Evolutionary conservation across 2,888 invertebrate species (phyloP).

Genomic region (Macrosiphum euphorbiae): DNA sequence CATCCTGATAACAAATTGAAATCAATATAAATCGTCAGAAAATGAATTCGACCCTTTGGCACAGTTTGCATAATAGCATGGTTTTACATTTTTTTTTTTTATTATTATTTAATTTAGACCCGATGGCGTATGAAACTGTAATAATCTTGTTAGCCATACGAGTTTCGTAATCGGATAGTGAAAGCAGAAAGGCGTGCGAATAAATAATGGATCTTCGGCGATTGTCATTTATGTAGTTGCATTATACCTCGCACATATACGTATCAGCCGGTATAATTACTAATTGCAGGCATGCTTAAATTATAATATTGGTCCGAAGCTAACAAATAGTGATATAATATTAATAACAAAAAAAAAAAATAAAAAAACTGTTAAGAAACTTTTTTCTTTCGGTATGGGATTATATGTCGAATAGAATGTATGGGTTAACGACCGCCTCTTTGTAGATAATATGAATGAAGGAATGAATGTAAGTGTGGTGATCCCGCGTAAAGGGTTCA

Average conservation of each 20-base stretch:
- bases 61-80: neutral
- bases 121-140: neutral
- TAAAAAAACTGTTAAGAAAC: neutral
- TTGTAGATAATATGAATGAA: neutral
- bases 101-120: neutral
- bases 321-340: neutral
- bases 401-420: slow-evolving; percentile 5
- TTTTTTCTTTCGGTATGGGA: neutral
- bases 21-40: neutral
- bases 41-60: neutral
- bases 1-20: neutral
- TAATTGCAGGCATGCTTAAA: neutral
- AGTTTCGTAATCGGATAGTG: neutral
- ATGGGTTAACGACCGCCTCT: neutral
- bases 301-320: neutral
- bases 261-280: neutral
- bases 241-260: neutral
- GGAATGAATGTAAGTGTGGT: neutral
- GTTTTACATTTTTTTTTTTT: neutral
- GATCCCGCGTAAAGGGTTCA: neutral
- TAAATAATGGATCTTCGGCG: neutral
- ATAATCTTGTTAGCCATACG: neutral
- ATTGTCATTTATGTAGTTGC: neutral
- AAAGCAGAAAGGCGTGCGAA: neutral
- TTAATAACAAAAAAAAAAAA: neutral